Conservation (phyloP, 1,140 invertebrate genomes). For the Colletes gigas region DNA sequence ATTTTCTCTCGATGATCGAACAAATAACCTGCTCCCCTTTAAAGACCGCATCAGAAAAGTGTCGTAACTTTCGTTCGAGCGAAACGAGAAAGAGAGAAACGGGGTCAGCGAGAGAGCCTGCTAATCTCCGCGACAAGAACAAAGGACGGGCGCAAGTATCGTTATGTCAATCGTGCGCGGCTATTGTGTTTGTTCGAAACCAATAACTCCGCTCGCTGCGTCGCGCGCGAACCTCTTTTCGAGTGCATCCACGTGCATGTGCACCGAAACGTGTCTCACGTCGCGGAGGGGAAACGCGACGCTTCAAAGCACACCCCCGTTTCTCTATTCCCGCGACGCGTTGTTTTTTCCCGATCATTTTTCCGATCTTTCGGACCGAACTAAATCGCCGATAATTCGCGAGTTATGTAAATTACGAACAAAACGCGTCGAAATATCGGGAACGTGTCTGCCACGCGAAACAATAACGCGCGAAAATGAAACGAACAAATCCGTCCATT, state of each 20-base stretch:
- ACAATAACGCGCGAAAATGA: too few relatives aligned
- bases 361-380: too few relatives aligned
- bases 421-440: too few relatives aligned
- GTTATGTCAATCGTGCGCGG: conserved; percentile 29
- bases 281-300: conserved; percentile 48
- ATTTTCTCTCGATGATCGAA: too few relatives aligned
- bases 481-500: too few relatives aligned
- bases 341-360: too few relatives aligned
- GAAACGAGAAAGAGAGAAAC: not conserved
- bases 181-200: conserved; percentile 43
- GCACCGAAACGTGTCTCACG: conserved; percentile 62
- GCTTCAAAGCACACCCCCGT: conserved; percentile 69
- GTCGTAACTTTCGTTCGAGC: not conserved
- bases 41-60: not conserved
- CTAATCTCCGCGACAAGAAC: not conserved
- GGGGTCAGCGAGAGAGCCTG: not conserved
- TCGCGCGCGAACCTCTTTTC: conserved; percentile 37
- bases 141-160: conserved; percentile 19
- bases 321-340: conserved; percentile 59
- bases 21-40: too few relatives aligned
- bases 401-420: too few relatives aligned
- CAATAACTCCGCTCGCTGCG: conserved; percentile 31
- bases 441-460: too few relatives aligned
- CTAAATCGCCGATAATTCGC: too few relatives aligned
- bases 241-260: conserved; percentile 41